These are phyloP conservation scores for Philereme vetulata DNA, from an alignment of 2,888 invertebrate species.

Conservation along the genomic window DNA sequence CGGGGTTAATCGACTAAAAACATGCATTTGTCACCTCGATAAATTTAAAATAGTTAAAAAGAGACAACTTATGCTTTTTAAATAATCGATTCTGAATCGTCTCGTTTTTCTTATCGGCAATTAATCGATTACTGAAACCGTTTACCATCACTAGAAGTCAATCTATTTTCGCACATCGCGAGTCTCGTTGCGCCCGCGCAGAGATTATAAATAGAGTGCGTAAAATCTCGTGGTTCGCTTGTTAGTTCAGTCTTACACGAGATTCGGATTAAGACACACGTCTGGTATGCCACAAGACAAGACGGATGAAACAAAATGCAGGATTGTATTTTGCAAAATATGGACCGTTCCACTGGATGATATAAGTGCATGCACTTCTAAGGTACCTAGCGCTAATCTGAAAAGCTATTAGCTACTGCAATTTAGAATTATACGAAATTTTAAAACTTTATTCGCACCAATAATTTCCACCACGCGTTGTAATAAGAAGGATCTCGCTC, in stretches of 20 bases:
- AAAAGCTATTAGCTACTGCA: too few species aligned
- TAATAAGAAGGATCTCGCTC: too few species aligned
- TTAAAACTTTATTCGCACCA: too few species aligned
- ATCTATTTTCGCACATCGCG: conserved; percentile 53
- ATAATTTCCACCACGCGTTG: too few species aligned
- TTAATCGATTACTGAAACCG: conserved; percentile 43
- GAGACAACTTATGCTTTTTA: background rate
- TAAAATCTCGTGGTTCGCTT: conserved; percentile 57
- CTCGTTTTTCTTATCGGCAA: conserved; percentile 1
- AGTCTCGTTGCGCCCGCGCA: conserved; percentile 58
- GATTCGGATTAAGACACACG: conserved; percentile 36
- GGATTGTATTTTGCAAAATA: too few species aligned
- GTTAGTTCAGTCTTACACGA: conserved; percentile 36
- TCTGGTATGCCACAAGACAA: background rate
- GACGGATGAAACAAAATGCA: too few species aligned
- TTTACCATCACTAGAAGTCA: conserved; percentile 36
- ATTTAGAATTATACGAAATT: too few species aligned
- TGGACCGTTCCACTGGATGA: too few species aligned
- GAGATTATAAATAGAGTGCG: conserved; percentile 65
- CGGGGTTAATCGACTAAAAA: too few species aligned
- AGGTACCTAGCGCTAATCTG: too few species aligned
- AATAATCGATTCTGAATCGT: conserved; percentile 10
- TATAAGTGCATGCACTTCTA: too few species aligned
- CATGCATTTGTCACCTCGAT: too few species aligned
- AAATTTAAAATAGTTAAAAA: background rate